These are phyloP conservation scores for Trachurus trachurus DNA, from an alignment of 2,797 vertebrate genomes.

Conservation along the genomic window DNA sequence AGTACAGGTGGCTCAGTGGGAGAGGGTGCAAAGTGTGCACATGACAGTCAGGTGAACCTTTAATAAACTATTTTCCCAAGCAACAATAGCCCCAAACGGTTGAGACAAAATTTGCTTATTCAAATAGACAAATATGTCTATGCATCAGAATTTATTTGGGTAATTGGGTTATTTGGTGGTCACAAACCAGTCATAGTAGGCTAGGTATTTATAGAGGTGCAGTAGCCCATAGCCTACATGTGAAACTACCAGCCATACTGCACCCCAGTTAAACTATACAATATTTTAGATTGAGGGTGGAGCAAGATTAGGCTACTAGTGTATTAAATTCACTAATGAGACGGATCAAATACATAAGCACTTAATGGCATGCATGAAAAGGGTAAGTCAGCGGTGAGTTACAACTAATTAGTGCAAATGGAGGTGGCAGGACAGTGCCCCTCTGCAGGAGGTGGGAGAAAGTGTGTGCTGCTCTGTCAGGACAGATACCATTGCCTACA, in stretches of 20 bases:
- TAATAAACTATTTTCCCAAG: constrained; percentile 24
- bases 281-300: constrained; percentile 15
- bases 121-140: not conserved
- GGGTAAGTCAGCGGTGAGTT: constrained; percentile 35
- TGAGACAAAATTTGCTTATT: not conserved
- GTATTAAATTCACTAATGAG: constrained; percentile 53
- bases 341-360: constrained; percentile 36
- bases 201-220: not conserved
- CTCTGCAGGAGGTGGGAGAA: constrained; percentile 78
- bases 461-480: constrained; percentile 64
- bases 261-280: constrained; percentile 13
- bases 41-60: constrained; percentile 16
- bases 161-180: constrained; percentile 1
- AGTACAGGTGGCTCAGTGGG: constrained; percentile 69
- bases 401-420: constrained; percentile 86
- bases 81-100: not conserved
- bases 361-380: constrained; percentile 47
- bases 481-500: constrained; percentile 75
- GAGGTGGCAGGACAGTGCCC: constrained; percentile 78
- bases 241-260: not conserved
- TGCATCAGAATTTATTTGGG: not conserved
- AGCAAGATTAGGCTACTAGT: constrained; percentile 7
- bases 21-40: constrained; percentile 36
- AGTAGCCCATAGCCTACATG: not conserved
- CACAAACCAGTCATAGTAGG: not conserved